Evolutionary conservation across 2,888 invertebrate species (phyloP).

Genomic region (Halocaridina rubra): DNA sequence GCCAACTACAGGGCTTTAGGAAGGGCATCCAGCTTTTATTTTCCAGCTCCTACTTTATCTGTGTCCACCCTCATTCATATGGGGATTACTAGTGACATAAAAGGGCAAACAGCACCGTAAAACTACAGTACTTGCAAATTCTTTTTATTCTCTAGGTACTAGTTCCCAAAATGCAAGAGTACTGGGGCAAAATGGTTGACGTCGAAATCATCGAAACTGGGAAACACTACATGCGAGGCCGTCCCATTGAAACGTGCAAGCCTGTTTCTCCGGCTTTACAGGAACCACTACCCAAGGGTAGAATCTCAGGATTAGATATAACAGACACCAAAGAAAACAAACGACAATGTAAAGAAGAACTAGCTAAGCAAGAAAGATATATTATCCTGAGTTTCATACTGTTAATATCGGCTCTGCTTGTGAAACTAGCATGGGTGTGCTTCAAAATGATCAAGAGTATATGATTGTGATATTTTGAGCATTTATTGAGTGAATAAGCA

Average conservation of each 20-base stretch:
- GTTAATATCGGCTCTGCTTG: conserved; percentile 53
- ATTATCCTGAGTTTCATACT: conserved; percentile 57
- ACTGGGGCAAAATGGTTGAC: conserved; percentile 84
- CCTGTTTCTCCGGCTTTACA: conserved; percentile 23
- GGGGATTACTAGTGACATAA: too few species aligned
- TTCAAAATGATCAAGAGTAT: conserved; percentile 42
- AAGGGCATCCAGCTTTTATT: too few species aligned
- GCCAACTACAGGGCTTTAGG: too few species aligned
- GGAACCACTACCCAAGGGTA: conserved; percentile 27
- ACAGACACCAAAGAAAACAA: background rate
- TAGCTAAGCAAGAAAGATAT: conserved; percentile 47
- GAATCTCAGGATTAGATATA: conserved; percentile 13
- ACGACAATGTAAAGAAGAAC: conserved; percentile 30
- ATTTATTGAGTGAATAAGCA: too few species aligned
- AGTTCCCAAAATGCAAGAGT: conserved; percentile 80
- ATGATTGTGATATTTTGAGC: conserved; percentile 16
- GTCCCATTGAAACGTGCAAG: conserved; percentile 23
- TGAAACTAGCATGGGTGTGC: conserved; percentile 55
- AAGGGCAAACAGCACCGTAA: too few species aligned
- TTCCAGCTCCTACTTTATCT: too few species aligned
- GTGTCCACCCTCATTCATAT: too few species aligned
- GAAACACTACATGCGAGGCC: conserved; percentile 58
- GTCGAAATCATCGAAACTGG: conserved; percentile 75
- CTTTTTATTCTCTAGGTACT: conserved; percentile 73
- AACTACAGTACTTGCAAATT: too few species aligned